These are phyloP conservation scores for Macroteleia sp. DNA, from an alignment of 2,888 invertebrate species.

Conservation along the genomic window DNA sequence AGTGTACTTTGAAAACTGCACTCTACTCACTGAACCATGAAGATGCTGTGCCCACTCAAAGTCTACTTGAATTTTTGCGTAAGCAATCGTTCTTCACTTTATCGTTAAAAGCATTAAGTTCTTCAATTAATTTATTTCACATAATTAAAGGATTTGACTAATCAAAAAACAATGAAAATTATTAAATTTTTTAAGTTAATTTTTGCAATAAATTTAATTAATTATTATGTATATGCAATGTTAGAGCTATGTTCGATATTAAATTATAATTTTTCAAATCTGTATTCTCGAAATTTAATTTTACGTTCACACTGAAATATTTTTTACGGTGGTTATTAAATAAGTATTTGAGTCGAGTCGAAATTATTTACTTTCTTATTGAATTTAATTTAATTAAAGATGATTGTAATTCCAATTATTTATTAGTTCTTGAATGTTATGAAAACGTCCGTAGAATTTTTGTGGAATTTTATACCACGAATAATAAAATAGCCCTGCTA, in stretches of 20 bases:
- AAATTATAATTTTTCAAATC: too few relatives aligned
- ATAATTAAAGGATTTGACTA: too few relatives aligned
- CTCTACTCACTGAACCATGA: slow-evolving; percentile 19
- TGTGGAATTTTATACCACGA: slow-evolving; percentile 23
- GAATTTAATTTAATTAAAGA: slow-evolving; percentile 8
- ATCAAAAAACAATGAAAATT: too few relatives aligned
- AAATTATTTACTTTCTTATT: too few relatives aligned
- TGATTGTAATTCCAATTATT: slow-evolving; percentile 3
- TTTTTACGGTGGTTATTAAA: too few relatives aligned
- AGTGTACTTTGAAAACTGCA: slow-evolving; percentile 20
- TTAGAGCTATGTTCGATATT: too few relatives aligned
- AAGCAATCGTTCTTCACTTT: slow-evolving; percentile 26
- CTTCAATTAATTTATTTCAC: slow-evolving; percentile 19
- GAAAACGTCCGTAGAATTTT: slow-evolving; percentile 14
- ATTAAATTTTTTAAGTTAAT: too few relatives aligned
- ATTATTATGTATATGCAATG: too few relatives aligned
- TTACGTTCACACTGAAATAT: too few relatives aligned
- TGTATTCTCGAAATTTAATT: too few relatives aligned
- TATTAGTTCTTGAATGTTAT: slow-evolving; percentile 9
- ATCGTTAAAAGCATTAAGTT: slow-evolving; percentile 16
- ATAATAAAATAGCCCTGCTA: slow-evolving; percentile 17
- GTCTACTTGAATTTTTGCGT: slow-evolving; percentile 30
- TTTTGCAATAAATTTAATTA: too few relatives aligned
- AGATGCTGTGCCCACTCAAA: slow-evolving; percentile 16
- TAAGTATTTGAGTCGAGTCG: too few relatives aligned